Percentiles rank a stretch among this genome's conserved stretches.
These are phyloP conservation scores for Merops nubicus DNA, from an alignment of 2,113 vertebrate genomes.

Conservation along the genomic window DNA sequence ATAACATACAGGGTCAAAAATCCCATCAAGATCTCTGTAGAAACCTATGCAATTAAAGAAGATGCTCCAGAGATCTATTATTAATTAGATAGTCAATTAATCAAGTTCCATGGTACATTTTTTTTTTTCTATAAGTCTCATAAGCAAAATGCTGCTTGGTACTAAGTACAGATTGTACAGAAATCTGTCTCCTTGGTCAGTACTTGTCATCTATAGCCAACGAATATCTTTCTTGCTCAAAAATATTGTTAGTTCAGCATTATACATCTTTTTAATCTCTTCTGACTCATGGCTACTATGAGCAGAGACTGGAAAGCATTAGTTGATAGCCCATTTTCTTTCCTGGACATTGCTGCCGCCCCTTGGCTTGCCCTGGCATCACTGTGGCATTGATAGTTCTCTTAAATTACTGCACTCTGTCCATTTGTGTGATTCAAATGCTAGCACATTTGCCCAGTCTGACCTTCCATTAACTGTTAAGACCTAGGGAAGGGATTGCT, in stretches of 20 bases:
- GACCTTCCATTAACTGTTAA: not conserved
- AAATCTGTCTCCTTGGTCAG: not conserved
- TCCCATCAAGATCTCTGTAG: not conserved
- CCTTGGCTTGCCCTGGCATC: not conserved
- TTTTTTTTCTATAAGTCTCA: not conserved
- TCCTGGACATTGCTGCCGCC: not conserved
- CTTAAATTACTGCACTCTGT: not conserved
- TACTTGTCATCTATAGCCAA: not conserved
- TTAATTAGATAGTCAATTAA: not conserved
- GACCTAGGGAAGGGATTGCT: not conserved
- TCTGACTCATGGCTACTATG: not conserved
- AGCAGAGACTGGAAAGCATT: not conserved
- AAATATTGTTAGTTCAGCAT: not conserved
- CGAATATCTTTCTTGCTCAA: not conserved
- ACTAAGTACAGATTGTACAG: not conserved
- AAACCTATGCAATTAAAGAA: not conserved
- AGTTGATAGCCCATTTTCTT: not conserved
- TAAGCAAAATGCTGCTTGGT: not conserved
- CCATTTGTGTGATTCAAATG: not conserved
- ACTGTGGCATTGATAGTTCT: not conserved
- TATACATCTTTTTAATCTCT: not conserved
- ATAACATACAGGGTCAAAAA: not conserved
- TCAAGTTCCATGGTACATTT: not conserved
- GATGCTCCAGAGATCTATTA: not conserved
- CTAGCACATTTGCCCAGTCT: not conserved